A percentile compares a stretch with the other conserved stretches of the same genome.
Conservation (phyloP, 2,888 invertebrate species). For the Lamellibrachia columna region DNA sequence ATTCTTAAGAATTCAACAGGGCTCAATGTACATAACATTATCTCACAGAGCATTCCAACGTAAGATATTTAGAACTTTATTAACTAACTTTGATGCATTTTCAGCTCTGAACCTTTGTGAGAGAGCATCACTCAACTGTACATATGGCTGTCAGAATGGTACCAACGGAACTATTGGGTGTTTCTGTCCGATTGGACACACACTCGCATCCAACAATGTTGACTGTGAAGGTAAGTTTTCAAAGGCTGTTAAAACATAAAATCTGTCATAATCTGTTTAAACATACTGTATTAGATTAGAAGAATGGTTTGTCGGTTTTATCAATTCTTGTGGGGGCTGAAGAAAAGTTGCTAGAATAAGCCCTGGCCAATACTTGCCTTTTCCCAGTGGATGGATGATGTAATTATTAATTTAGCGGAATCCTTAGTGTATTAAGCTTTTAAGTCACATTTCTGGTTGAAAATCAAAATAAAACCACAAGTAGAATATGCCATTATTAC, state of each 20-base stretch:
- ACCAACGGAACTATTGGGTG: conserved; percentile 3
- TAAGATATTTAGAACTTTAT: background rate
- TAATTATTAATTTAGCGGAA: too few species aligned
- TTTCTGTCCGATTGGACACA: conserved; percentile 17
- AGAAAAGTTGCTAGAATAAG: too few species aligned
- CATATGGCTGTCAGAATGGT: conserved; percentile 20
- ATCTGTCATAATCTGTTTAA: background rate
- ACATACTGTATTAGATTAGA: background rate
- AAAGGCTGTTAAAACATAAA: background rate
- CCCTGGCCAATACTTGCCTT: too few species aligned
- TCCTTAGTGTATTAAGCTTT: too few species aligned
- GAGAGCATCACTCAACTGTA: conserved; percentile 18
- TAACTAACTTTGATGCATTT: background rate
- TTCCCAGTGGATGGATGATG: too few species aligned
- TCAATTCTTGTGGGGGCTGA: too few species aligned
- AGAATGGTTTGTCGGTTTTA: background rate
- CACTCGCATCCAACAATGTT: background rate
- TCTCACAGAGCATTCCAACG: background rate
- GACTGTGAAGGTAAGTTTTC: conserved; percentile 5
- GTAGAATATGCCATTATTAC: too few species aligned
- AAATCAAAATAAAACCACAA: too few species aligned
- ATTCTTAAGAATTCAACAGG: background rate
- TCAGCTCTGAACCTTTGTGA: conserved; percentile 23
- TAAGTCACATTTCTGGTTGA: too few species aligned
- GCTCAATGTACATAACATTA: background rate